Conservation (phyloP, 2,888 invertebrate genomes). For the Mesorhabditis sp. region DNA sequence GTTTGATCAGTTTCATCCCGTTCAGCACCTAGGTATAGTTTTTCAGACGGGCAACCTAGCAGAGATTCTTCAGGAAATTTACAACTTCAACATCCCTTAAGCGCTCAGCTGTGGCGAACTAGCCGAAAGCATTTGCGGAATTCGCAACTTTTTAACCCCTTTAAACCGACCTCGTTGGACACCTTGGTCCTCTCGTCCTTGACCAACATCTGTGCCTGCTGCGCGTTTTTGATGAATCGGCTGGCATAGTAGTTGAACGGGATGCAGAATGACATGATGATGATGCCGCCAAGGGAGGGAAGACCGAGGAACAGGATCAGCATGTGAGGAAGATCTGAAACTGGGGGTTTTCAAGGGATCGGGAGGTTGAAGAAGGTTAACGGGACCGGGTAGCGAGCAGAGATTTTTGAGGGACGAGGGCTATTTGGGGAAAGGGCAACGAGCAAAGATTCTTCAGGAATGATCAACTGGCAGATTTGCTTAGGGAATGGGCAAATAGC, state of each 20-base stretch:
- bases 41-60: no score
- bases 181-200: slow-evolving; percentile 36
- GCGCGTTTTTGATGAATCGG: slow-evolving; percentile 31
- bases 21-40: slow-evolving; percentile 27
- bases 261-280: slow-evolving; percentile 40
- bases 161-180: slow-evolving; percentile 23
- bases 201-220: slow-evolving; percentile 61
- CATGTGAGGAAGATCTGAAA: slow-evolving; percentile 39
- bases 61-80: not conserved
- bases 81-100: not conserved
- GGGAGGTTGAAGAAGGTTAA: no score
- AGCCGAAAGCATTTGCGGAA: not conserved
- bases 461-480: no score
- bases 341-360: no score
- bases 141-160: not conserved
- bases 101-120: not conserved
- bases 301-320: slow-evolving; percentile 43
- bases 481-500: no score
- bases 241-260: slow-evolving; percentile 41
- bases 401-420: no score
- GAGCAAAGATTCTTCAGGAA: slow-evolving; percentile 50
- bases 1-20: slow-evolving; percentile 34
- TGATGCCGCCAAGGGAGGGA: slow-evolving; percentile 44
- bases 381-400: no score
- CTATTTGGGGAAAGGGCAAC: slow-evolving; percentile 24